Evolutionary conservation across 2,113 vertebrate species (phyloP), one percentile per base, ranked within the genome.

Genomic region (Bubo bubo): DNA sequence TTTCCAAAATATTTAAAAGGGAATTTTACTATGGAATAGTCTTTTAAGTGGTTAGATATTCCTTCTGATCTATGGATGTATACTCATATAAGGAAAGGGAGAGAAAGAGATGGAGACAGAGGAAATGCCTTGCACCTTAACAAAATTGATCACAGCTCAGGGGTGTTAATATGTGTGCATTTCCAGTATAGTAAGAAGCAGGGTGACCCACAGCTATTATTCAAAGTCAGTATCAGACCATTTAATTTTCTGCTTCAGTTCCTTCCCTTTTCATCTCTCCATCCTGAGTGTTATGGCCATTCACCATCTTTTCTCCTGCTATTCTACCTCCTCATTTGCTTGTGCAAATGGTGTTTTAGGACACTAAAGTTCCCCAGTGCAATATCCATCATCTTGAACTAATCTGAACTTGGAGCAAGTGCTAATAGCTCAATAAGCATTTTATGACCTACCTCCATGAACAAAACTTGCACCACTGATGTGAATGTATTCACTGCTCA

Each of bases 201-300:
- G 97, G 88, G 88, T 98, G 96, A 98, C 95, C 90, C 95, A 94
- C 9, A 87, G 88, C 93, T 97, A 97, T 98, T 98, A 98, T 97
- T 98, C 98, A 98, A 97, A 98, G 97, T 97, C 98, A 97, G 96
- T 89, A 97, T 98, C 95, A 97, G 94, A 93, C 97, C 97, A 96
- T 98, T 98, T 98, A 98, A 98, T 98, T 98, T 98, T 98, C 98
- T 98, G 98, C 98, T 98, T 98, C 97, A 98, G 71, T 98, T 98
- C 95, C 86, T 97, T 96, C 96, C 50, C 93, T 88, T 87, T 93
- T 95, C 94, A 90, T 97, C 97, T 96, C 88, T 88, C 85, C 77
- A 95, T 41, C 45, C 86, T 93, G 79, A 94, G 77, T 58, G 79
- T 93, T 97, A 96, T 62, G 95, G 88, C 58, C 91, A 93, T 92